Evolutionary conservation across 2,797 vertebrate genomes (phyloP), one percentile per base, ranked within the genome.

Genomic region (Sebastes hubbsi): DNA sequence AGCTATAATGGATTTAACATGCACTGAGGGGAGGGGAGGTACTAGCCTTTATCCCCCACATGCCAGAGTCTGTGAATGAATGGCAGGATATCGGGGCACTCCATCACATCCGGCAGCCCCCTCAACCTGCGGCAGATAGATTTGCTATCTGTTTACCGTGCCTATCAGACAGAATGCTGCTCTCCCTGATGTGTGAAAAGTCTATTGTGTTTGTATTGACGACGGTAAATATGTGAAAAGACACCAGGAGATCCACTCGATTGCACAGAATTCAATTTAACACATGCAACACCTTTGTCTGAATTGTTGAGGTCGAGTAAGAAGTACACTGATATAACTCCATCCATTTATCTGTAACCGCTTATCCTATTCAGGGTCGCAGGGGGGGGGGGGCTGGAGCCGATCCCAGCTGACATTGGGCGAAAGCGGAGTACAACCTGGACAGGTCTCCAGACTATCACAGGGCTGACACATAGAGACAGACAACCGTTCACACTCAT

Each of bases 1-100:
- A 56, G 61, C 59, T 11, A 0, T 89, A 90, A 92, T 91, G 81
- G 75, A 36, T 88, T 88, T 83, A 90, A 70, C 87, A 87, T 66
- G 77, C 18, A 30, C 63, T 8, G 36, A 36, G 74, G 34, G 71
- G 68, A 29, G 6, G 64, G 29, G 74, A 75, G 65, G 69, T 49
- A 60, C n/a, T 10, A 0, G 38, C 75, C 58, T 81, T 72, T 70
- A 25, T 84, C 72, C 69, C 69, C 13, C 20, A 4, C 49, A 58
- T n/a, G 77, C 52, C 73, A 18, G 36, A 32, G 34, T 22, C 3
- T 18, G 32, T 30, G 52, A 34, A 66, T 74, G 81, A 87, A 88
- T 76, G 87, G 62, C 79, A 89, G 88, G 86, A 88, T 86, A 79
- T 89, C 89, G 25, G 82, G 64, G 18, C 69, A 24, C 58, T 75